Conservation (phyloP, 2,888 invertebrate genomes). For the Acanthosepion pharaonis region DNA sequence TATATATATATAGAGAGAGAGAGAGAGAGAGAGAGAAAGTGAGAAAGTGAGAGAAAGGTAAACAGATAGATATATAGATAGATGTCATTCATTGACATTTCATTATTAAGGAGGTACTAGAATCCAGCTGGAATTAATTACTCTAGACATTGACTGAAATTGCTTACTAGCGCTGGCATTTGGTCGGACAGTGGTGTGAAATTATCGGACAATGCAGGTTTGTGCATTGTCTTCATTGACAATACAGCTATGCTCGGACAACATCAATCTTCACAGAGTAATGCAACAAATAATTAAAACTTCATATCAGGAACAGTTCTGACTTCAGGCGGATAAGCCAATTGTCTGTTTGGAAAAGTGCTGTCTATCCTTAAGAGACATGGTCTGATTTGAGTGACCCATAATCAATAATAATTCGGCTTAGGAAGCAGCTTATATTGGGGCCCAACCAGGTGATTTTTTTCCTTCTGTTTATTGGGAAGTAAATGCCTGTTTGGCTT, state of each 20-base stretch:
- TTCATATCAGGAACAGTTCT: not conserved
- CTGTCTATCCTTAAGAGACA: not conserved
- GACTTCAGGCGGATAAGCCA: not conserved
- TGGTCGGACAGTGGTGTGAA: not conserved
- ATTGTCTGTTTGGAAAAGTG: not conserved
- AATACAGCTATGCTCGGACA: not conserved
- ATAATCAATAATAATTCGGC: not conserved
- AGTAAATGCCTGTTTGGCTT: not conserved
- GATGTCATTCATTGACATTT: not conserved
- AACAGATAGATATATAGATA: no score
- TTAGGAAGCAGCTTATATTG: not conserved
- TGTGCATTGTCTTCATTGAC: not conserved
- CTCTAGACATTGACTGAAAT: not conserved
- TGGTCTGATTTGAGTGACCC: not conserved
- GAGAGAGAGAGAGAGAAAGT: no score
- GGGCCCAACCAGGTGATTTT: not conserved
- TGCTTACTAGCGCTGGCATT: not conserved
- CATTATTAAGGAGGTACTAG: not conserved
- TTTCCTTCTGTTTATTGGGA: not conserved
- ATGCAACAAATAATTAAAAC: slow-evolving; percentile 20
- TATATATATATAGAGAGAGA: no score
- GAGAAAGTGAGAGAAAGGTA: no score
- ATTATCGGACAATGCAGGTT: slow-evolving; percentile 9
- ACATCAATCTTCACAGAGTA: not conserved
- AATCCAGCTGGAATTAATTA: not conserved